Evolutionary conservation across 2,113 vertebrate genomes (phyloP).

Genomic region (Notothenia rossii): DNA sequence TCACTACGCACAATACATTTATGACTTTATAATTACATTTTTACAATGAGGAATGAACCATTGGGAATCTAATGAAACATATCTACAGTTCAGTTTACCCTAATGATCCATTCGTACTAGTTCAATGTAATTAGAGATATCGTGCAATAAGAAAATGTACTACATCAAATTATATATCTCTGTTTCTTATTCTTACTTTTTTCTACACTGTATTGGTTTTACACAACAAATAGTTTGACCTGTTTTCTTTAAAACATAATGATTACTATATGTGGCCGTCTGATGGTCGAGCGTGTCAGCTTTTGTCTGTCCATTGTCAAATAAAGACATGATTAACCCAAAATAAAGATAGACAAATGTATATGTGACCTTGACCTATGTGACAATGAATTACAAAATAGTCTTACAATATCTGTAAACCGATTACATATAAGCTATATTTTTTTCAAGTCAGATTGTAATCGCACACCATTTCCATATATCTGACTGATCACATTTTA

Average conservation of each 20-base stretch:
- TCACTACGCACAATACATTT: constrained; percentile 12
- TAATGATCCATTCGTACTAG: constrained; percentile 32
- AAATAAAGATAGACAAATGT: neutral
- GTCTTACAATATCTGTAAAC: neutral
- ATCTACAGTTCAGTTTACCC: constrained; percentile 33
- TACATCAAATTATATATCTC: constrained; percentile 4
- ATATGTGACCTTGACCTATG: neutral
- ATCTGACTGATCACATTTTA: neutral
- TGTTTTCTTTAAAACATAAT: no score
- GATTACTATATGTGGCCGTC: no score
- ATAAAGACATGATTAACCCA: no score
- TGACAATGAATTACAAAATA: neutral
- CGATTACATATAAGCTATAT: neutral
- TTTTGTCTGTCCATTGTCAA: no score
- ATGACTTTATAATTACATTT: constrained; percentile 53
- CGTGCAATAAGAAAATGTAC: neutral
- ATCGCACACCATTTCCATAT: no score
- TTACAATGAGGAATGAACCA: constrained; percentile 28
- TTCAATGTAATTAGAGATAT: constrained; percentile 48
- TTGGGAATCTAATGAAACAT: constrained; percentile 50
- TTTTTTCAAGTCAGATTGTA: no score
- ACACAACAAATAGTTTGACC: no score
- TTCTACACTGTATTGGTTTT: no score
- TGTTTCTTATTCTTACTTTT: no score
- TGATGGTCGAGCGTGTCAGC: no score